Evolutionary conservation across 2,888 invertebrate species (phyloP), one percentile per base, ranked within the genome.

Genomic region (Oligia strigilis): DNA sequence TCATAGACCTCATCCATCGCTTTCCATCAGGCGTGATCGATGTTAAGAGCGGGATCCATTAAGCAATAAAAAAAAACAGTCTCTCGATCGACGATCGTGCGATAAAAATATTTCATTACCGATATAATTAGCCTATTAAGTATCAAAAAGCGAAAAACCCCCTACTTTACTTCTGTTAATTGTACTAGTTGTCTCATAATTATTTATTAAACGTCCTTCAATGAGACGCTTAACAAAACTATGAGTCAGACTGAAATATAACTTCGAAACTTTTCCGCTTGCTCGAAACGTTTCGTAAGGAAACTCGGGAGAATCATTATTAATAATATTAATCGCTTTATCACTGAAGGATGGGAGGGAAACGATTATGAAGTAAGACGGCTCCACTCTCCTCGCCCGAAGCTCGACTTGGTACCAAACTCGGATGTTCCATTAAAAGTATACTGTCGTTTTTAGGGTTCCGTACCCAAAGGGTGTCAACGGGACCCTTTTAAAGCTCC

Each of bases 301-400:
- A 85, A 78, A 72, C 13, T 77, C 62, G 19, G 40, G 62, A 72
- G 13, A 75, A 80, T 83, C 73, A 65, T 70, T 75, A 78, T 78
- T 78, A 87, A 62, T 80, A 76, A 73, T 73, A 82, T 77, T 80
- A 83, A 81, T 81, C 58, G 62, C 74, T 72, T 84, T 81, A 75
- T 73, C 66, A 81, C 71, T 73, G 36, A 75, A 74, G 72, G 62
- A 71, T 69, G 52, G 23, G 69, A 75, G 73, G 60, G 64, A 70
- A 79, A 75, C 55, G 67, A 69, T 81, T 81, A 87, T 79, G 67
- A 69, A 72, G 65, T 77, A 62, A 72, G 70, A 67, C 58, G 40
- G 69, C 46, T 43, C 67, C 52, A 40, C 64, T 58, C 55, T 52
- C 72, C 36, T 73, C 46, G 74, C 62, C 74, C 19, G 67, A 23